Evolutionary conservation across 2,888 invertebrate genomes (phyloP).

Genomic region (Ryuthela nishihirai): DNA sequence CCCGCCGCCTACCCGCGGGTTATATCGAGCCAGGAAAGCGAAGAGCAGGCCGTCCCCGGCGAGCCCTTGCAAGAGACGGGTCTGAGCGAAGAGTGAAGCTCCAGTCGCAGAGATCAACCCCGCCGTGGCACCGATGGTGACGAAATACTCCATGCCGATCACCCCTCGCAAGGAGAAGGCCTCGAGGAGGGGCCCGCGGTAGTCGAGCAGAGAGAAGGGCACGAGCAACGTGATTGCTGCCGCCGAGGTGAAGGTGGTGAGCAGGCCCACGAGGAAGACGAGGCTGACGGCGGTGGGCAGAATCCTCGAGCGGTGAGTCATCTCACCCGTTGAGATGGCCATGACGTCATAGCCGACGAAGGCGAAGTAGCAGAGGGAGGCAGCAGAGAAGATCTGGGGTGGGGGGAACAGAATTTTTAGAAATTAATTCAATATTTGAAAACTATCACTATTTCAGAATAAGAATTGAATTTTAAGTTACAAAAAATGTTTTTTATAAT

Average conservation of each 20-base stretch:
- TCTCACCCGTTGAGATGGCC: constrained; percentile 33
- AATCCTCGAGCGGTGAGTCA: constrained; percentile 22
- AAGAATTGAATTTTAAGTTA: too few species aligned
- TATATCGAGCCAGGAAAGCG: constrained; percentile 12
- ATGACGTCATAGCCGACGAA: constrained; percentile 42
- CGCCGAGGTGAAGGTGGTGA: constrained; percentile 33
- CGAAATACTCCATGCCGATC: constrained; percentile 37
- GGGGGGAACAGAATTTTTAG: too few species aligned
- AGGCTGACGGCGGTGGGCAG: constrained; percentile 35
- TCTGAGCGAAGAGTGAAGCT: constrained; percentile 33
- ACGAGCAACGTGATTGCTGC: constrained; percentile 37
- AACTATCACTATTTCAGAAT: too few species aligned
- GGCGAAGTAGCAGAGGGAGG: constrained; percentile 38
- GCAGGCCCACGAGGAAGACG: constrained; percentile 39
- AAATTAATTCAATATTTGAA: too few species aligned
- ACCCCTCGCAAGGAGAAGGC: constrained; percentile 31
- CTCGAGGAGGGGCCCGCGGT: constrained; percentile 31
- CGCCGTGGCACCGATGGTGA: constrained; percentile 34
- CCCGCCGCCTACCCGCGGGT: constrained; percentile 16
- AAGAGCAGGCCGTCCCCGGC: constrained; percentile 39
- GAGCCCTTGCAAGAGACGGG: constrained; percentile 34
- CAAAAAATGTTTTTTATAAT: too few species aligned
- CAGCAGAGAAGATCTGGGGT: constrained; percentile 40
- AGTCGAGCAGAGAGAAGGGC: constrained; percentile 36
- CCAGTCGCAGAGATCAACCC: constrained; percentile 33